Evolutionary conservation across 2,113 vertebrate genomes (phyloP).

Genomic region (Toxotes chatareus): DNA sequence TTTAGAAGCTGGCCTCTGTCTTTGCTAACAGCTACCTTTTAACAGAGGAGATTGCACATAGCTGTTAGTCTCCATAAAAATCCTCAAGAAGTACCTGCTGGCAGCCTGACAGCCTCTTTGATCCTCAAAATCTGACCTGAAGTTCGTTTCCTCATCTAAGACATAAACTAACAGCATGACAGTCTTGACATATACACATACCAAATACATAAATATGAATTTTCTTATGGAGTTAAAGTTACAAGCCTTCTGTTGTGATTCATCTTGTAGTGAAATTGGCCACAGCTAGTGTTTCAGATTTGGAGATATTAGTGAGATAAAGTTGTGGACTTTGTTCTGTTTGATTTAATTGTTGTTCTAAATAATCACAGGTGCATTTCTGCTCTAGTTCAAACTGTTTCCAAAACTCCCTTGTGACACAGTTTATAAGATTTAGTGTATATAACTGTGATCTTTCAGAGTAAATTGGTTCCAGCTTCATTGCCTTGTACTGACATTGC

Average conservation of each 20-base stretch:
- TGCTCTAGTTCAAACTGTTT: not conserved
- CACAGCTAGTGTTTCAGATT: not conserved
- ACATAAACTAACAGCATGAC: conserved; percentile 13
- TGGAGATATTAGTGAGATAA: not conserved
- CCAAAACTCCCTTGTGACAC: not conserved
- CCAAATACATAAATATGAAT: not conserved
- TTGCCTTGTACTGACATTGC: not conserved
- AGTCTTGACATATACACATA: not conserved
- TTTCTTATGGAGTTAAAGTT: not conserved
- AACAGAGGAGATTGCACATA: conserved; percentile 48
- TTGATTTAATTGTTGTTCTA: not conserved
- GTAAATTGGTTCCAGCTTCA: conserved; percentile 37
- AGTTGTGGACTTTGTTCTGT: conserved; percentile 6
- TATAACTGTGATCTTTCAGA: not conserved
- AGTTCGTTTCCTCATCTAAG: conserved; percentile 30
- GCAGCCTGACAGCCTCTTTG: conserved; percentile 40
- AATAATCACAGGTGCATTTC: conserved; percentile 18
- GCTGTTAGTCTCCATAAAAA: conserved; percentile 58
- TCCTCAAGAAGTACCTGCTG: conserved; percentile 46
- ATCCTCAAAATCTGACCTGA: conserved; percentile 38
- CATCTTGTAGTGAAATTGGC: conserved; percentile 2
- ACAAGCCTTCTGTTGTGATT: not conserved
- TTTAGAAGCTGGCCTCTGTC: conserved; percentile 40
- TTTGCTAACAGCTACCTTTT: not conserved
- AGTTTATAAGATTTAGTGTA: not conserved